Conservation (phyloP, 2,888 invertebrate species). For the Lypha dubia region DNA sequence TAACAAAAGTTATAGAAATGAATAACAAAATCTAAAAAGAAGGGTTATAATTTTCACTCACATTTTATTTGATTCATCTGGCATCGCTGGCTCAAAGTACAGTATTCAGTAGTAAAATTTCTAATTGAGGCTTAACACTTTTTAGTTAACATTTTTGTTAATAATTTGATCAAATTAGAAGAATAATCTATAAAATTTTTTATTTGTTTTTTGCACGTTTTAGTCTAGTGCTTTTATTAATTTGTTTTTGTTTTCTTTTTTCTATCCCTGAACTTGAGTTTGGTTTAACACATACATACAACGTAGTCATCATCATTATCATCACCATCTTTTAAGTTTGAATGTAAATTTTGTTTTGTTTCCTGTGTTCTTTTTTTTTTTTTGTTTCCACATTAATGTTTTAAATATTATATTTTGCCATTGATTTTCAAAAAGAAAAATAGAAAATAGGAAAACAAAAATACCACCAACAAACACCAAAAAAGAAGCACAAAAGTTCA, state of each 20-base stretch:
- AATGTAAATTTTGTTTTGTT: constrained; percentile 9
- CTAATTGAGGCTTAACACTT: background rate
- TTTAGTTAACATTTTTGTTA: too few species aligned
- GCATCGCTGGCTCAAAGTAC: background rate
- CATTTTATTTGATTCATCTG: background rate
- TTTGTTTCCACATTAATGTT: background rate
- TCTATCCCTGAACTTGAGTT: constrained; percentile 56
- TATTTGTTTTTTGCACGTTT: constrained; percentile 20
- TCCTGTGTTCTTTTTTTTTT: constrained; percentile 1
- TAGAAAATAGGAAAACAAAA: constrained; percentile 6
- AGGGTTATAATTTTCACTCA: too few species aligned
- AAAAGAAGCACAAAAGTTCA: constrained; percentile 51
- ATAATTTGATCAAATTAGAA: background rate
- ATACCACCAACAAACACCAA: background rate
- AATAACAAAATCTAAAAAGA: too few species aligned
- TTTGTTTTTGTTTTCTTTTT: background rate
- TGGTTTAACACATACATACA: constrained; percentile 39
- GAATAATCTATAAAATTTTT: background rate
- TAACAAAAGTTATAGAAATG: background rate
- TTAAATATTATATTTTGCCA: constrained; percentile 2
- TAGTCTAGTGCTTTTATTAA: background rate
- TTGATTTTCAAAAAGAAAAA: constrained; percentile 19
- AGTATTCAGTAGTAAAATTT: background rate
- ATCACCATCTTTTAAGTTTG: background rate
- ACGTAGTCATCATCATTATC: constrained; percentile 8